Evolutionary conservation across 2,888 invertebrate species (phyloP).

Genomic region (Mactromeris polynyma): DNA sequence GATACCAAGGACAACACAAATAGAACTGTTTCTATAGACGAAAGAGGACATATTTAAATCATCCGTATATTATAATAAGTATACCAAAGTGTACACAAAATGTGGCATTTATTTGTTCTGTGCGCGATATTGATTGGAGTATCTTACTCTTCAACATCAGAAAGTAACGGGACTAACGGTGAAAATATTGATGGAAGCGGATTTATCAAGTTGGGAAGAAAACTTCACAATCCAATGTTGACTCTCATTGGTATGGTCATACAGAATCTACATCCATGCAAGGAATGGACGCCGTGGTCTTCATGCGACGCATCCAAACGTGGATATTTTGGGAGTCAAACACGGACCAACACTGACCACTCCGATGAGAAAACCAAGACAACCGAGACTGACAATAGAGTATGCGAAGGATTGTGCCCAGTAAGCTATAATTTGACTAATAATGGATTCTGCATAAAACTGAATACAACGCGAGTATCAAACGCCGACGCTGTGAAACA

Average conservation of each 20-base stretch:
- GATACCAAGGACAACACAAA: too few species aligned
- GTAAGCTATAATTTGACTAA: not conserved
- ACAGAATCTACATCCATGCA: slow-evolving; percentile 2
- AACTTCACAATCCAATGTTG: not conserved
- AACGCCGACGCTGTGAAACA: not conserved
- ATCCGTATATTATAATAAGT: too few species aligned
- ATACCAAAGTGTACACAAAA: not conserved
- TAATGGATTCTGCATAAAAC: slow-evolving; percentile 6
- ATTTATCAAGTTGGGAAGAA: not conserved
- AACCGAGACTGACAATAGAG: not conserved
- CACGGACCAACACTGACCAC: not conserved
- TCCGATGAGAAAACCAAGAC: not conserved
- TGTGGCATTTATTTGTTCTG: not conserved
- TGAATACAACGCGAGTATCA: not conserved
- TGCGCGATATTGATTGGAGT: not conserved
- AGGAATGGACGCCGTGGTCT: slow-evolving; percentile 22
- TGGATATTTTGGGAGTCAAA: not conserved
- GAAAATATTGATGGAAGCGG: not conserved
- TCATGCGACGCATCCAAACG: not conserved
- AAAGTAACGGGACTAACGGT: not conserved
- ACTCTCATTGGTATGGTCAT: slow-evolving; percentile 20
- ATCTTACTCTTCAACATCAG: not conserved
- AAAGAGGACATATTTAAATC: too few species aligned
- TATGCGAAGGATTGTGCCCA: slow-evolving; percentile 16
- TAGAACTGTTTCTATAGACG: too few species aligned